A percentile compares a stretch with the other conserved stretches of the same genome.
phyloP scores from a whole-genome alignment of 2,113 vertebrate genomes.

The Alethe castanea region DNA sequence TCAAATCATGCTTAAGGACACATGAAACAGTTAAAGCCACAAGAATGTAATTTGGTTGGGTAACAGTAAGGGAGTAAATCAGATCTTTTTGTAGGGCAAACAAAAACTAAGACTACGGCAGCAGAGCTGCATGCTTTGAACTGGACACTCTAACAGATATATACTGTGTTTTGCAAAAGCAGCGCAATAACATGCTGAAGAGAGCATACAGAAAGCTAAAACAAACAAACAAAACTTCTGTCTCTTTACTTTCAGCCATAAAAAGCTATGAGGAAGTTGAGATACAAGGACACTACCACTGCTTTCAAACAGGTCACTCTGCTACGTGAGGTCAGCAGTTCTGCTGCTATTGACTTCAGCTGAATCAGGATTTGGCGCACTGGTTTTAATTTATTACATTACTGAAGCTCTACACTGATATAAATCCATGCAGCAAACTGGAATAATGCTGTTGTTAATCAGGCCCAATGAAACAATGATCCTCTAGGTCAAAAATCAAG shows the following conservation, averaged over 20 bases:
- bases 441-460: slow-evolving; percentile 17
- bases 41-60: slow-evolving; percentile 11
- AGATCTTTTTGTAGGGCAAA: background rate
- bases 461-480: slow-evolving; percentile 14
- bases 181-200: background rate
- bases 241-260: background rate
- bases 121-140: background rate
- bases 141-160: background rate
- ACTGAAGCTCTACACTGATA: background rate
- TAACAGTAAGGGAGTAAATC: slow-evolving; percentile 34
- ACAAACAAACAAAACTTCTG: background rate
- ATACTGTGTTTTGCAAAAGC: background rate
- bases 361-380: background rate
- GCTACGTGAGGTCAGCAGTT: background rate
- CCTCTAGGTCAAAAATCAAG: slow-evolving; percentile 33
- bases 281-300: background rate
- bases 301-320: background rate
- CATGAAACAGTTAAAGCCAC: slow-evolving; percentile 15
- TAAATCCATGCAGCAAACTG: background rate
- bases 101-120: background rate
- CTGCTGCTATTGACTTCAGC: background rate
- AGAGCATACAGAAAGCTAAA: background rate
- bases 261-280: background rate
- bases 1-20: slow-evolving; percentile 13
- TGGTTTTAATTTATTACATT: slow-evolving; percentile 33